Conservation (phyloP, 2,888 invertebrate species). For the Galerucella calmariensis region DNA sequence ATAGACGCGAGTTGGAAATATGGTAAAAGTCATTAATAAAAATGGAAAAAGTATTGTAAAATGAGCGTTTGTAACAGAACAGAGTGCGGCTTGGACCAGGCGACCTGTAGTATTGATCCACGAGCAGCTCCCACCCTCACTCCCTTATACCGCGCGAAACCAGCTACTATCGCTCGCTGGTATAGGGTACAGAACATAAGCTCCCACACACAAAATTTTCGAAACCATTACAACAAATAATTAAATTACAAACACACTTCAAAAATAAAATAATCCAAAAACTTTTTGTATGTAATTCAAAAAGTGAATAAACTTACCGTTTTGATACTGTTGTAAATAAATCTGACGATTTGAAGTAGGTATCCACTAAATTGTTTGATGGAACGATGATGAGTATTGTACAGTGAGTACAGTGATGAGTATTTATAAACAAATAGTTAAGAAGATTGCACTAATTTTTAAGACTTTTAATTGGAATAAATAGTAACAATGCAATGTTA, state of each 20-base stretch:
- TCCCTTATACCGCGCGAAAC: conserved; percentile 47
- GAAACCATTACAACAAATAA: conserved; percentile 7
- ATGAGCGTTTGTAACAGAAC: conserved; percentile 19
- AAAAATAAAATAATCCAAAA: conserved; percentile 8
- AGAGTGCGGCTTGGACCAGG: conserved; percentile 60
- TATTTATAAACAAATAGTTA: conserved; percentile 54
- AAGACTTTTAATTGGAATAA: conserved; percentile 60
- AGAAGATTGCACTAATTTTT: conserved; percentile 63
- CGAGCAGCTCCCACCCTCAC: conserved; percentile 51
- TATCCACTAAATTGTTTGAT: conserved; percentile 58
- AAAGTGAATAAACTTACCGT: conserved; percentile 47
- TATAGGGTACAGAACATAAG: conserved; percentile 6
- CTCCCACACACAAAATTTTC: conserved; percentile 18
- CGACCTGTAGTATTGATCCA: conserved; percentile 63
- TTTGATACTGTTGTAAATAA: conserved; percentile 51
- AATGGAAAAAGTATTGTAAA: conserved; percentile 46
- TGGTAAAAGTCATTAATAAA: not conserved
- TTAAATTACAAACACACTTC: conserved; percentile 20
- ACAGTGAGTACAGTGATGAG: conserved; percentile 55
- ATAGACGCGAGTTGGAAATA: not conserved
- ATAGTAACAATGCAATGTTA: conserved; percentile 62
- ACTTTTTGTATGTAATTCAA: conserved; percentile 1
- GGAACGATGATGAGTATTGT: conserved; percentile 54
- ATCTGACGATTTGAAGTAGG: conserved; percentile 51
- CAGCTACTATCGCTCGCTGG: conserved; percentile 41